Conservation (phyloP, 1,140 invertebrate species). For the Stratiolaelaps scimitus region DNA sequence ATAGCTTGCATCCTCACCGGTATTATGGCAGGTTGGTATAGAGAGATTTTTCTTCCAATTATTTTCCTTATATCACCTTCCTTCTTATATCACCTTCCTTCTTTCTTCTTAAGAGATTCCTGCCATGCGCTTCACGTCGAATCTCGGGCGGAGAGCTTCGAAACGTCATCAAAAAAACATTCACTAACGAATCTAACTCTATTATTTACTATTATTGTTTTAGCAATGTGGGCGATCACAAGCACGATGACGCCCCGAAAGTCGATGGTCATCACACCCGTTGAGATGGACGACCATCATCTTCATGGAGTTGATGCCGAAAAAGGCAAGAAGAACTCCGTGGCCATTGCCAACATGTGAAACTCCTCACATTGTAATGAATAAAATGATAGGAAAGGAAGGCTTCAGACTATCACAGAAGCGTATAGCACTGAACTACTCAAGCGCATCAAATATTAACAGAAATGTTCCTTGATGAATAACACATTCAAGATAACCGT, state of each 20-base stretch:
- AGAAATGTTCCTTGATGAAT: too few relatives aligned
- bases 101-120: background rate
- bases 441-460: too few relatives aligned
- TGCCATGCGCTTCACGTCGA: background rate
- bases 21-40: conserved; percentile 10
- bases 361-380: background rate
- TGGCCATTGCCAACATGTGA: conserved; percentile 23
- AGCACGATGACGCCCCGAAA: conserved; percentile 23
- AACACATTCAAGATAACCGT: too few relatives aligned
- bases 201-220: background rate
- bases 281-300: background rate
- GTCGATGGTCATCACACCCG: background rate
- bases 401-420: too few relatives aligned
- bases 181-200: too few relatives aligned
- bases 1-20: background rate
- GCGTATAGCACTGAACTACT: too few relatives aligned
- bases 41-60: too few relatives aligned
- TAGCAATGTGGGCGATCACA: conserved; percentile 24
- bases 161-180: too few relatives aligned
- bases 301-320: background rate
- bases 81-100: too few relatives aligned
- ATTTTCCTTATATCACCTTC: too few relatives aligned
- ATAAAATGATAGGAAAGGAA: too few relatives aligned
- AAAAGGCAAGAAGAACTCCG: conserved; percentile 1
- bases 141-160: background rate